Conservation (phyloP, 1,140 invertebrate species). For the Lerema accius region DNA sequence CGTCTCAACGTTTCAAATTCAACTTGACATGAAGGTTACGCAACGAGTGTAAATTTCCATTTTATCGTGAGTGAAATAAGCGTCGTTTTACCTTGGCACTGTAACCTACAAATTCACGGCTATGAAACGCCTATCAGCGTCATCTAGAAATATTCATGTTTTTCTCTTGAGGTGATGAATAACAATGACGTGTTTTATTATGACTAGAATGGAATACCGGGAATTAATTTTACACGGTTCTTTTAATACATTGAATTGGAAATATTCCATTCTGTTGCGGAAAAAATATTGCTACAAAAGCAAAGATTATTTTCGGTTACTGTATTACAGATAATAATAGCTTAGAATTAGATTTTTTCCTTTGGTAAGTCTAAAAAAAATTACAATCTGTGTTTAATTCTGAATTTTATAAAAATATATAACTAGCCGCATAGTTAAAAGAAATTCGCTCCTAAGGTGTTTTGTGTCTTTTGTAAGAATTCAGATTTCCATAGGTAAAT, state of each 20-base stretch:
- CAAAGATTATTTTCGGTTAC: too few species aligned
- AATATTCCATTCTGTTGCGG: neutral
- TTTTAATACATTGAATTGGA: neutral
- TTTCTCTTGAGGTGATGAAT: constrained; percentile 1
- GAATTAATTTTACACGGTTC: neutral
- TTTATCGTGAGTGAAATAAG: neutral
- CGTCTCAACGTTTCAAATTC: constrained; percentile 10
- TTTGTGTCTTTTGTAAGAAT: too few species aligned
- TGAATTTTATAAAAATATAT: too few species aligned
- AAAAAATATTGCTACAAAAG: too few species aligned
- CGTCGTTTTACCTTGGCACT: neutral
- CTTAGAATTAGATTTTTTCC: too few species aligned
- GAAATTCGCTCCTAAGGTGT: too few species aligned
- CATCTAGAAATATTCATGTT: constrained; percentile 14
- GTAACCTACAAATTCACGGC: constrained; percentile 7
- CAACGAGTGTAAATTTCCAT: neutral
- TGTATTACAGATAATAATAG: too few species aligned
- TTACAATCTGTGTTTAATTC: too few species aligned
- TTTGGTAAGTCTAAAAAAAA: too few species aligned
- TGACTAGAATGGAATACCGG: neutral
- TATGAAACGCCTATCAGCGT: constrained; percentile 2
- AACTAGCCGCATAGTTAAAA: too few species aligned
- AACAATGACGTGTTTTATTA: neutral
- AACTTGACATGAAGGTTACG: constrained; percentile 10
- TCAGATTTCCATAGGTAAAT: too few species aligned